Percentiles rank a stretch among this genome's conserved stretches.
These are phyloP conservation scores for Gymnodraco acuticeps DNA, from an alignment of 2,797 vertebrate genomes.

Conservation along the genomic window DNA sequence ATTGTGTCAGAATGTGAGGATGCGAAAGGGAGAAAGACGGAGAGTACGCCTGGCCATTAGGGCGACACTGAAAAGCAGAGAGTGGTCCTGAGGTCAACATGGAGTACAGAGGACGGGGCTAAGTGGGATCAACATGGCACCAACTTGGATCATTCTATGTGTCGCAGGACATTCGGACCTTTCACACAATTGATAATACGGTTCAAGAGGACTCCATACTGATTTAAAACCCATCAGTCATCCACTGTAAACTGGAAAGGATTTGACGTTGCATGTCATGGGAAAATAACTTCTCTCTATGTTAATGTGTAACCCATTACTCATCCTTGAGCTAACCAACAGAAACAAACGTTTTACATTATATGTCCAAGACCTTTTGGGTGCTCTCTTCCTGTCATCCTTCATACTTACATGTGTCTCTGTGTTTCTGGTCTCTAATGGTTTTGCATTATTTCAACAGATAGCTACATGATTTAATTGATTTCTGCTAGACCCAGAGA, in stretches of 20 bases:
- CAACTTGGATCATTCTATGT: slow-evolving; percentile 35
- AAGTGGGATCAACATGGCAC: slow-evolving; percentile 36
- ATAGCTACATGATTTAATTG: slow-evolving; percentile 20
- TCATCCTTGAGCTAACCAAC: slow-evolving; percentile 17
- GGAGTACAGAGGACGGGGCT: slow-evolving; percentile 36
- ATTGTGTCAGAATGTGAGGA: slow-evolving; percentile 77
- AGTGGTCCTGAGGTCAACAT: slow-evolving; percentile 65
- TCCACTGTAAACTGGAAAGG: slow-evolving; percentile 46
- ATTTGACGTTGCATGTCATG: slow-evolving; percentile 55
- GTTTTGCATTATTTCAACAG: slow-evolving; percentile 13
- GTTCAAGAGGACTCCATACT: slow-evolving; percentile 45
- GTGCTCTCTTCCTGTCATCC: not conserved
- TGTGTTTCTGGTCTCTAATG: slow-evolving; percentile 14
- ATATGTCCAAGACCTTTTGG: slow-evolving; percentile 2
- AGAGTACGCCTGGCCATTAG: slow-evolving; percentile 31
- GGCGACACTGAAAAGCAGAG: slow-evolving; percentile 51
- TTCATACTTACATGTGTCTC: slow-evolving; percentile 1
- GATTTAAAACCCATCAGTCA: slow-evolving; percentile 62
- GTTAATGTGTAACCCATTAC: slow-evolving; percentile 26
- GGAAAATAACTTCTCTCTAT: slow-evolving; percentile 56
- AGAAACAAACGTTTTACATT: slow-evolving; percentile 27
- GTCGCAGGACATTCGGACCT: slow-evolving; percentile 45
- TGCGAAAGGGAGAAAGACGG: slow-evolving; percentile 49
- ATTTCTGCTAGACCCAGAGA: slow-evolving; percentile 15
- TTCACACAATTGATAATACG: slow-evolving; percentile 35